Base-by-base conservation (phyloP, 2,888 invertebrate genomes). In the Lacanobia wlatinum region DNA sequence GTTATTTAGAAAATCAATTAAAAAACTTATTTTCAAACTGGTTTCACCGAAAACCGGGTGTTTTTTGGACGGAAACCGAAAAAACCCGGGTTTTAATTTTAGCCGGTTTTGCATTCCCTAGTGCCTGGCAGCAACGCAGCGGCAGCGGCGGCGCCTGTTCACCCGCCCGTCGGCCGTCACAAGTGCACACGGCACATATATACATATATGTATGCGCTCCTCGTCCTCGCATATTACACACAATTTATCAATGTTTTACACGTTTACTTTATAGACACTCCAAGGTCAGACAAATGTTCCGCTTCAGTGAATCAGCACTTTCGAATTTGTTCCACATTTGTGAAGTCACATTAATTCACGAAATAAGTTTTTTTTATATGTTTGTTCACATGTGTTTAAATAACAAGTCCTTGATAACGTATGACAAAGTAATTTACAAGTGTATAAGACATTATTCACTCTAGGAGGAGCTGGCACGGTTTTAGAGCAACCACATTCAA, bases 241-340 rank as follows among this genome's bases (percentile, higher is more conserved):
- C 50, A 12, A 48, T 43, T 40, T 53, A 76, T 60, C 43, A n/a
- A 61, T 68, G 58, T 53, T 38, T 46, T 50, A 55, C 53, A 34
- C 43, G 18, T 60, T 81, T n/a, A 52, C 48, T 66, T 28, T 23
- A 16, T 40, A 61, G 56, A 56, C 53, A 70, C 70, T 59, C 28
- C 82, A 73, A 84, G 83, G 85, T 70, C 84, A 62, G 60, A 55
- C 71, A 50, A 59, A 68, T 72, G 80, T 83, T 76, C 60, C 70
- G 65, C 73, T 55, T 80, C 73, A 72, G 70, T 83, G 73, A 85
- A 70, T 76, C 69, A 50, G 73, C 76, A 76, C 76, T 73, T 82
- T 84, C 82, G n/a, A 65, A 70, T 63, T 62, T 21, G 50, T 65
- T 63, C 12, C 65, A 77, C 61, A 65, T 63, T 55, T 50, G 40